Evolutionary conservation across 2,888 invertebrate species (phyloP).

Genomic region (Venustoraphidia nigricollis): DNA sequence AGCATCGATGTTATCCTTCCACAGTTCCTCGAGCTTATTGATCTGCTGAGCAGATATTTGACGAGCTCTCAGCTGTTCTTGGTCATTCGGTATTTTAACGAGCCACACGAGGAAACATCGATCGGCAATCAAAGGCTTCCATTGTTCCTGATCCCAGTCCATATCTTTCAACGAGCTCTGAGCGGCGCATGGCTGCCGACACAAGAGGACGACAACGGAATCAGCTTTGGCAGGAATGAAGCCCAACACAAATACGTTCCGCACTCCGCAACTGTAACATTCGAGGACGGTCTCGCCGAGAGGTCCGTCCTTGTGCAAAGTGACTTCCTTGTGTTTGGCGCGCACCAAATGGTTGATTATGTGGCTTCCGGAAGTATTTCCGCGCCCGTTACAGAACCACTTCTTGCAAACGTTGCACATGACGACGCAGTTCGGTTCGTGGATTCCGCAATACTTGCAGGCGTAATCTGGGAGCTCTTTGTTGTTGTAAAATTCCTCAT

Average conservation of each 20-base stretch:
- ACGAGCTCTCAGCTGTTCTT: constrained; percentile 87
- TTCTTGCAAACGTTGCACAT: constrained; percentile 98
- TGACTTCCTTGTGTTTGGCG: constrained; percentile 99
- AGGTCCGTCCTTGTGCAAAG: constrained; percentile 92
- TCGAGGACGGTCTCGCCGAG: constrained; percentile 95
- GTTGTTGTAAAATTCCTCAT: constrained; percentile 74
- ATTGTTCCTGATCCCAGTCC: constrained; percentile 99
- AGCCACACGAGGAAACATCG: constrained; percentile 94
- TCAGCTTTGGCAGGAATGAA: constrained; percentile 99
- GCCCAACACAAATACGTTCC: constrained; percentile 96
- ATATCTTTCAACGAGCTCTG: constrained; percentile 95
- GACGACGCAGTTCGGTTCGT: constrained; percentile 92
- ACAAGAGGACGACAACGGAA: constrained; percentile 91
- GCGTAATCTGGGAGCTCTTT: constrained; percentile 90
- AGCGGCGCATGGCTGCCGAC: constrained; percentile 95
- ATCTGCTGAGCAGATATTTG: constrained; percentile 97
- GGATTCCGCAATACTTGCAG: constrained; percentile 98
- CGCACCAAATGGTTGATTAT: constrained; percentile 97
- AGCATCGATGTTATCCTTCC: constrained; percentile 97
- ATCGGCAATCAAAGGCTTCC: constrained; percentile 96
- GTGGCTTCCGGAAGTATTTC: constrained; percentile 95
- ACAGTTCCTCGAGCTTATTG: constrained; percentile 92
- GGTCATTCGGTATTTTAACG: constrained; percentile 92
- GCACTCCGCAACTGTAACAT: constrained; percentile 96
- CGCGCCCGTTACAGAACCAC: constrained; percentile 99